Evolutionary conservation across 30 jellyfish, hydroid and myxozoan genomes (phyloP), one percentile per base, ranked within the genome.

Genomic region (Nemopilema nomurai): DNA sequence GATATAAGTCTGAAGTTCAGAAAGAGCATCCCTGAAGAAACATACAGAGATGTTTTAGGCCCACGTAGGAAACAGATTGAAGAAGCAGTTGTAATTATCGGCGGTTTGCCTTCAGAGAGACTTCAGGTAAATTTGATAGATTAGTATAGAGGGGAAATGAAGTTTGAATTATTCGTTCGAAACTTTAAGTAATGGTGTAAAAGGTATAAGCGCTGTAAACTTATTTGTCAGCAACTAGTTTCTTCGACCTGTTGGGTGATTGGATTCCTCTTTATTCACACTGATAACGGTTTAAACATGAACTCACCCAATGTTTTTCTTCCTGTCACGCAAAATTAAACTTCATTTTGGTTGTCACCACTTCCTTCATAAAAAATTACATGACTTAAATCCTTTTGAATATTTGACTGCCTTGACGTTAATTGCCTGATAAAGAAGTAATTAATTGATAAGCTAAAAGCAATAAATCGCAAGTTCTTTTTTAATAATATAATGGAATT

Each of bases 1-100:
- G 96, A 87, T 67, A 84, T 41, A 19, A 27, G 49, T 67, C 26
- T 87, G 53, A 77, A 87, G 24, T 76, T 62, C 66, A 77, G 90
- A 22, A 87, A 77, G 53, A 87, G 91, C 57, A 28, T 83, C 67
- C 69, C 82, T 21, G 41, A 77, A 22, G 74, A 13, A 3, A 65
- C 18, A 49, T 62, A 77, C 62, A 26, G 28, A 63, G 84, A 82
- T 50, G 18, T 24, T 19, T 28, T 83, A 83, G 91, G 91, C 91
- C 91, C 79, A 20, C 69, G 50, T 19, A 67, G 52, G 19, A 19
- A 49, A 28, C 29, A 27, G 29, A 21, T 28, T 77, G 49, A 77
- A 16, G 29, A 25, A 64, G 70, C 69, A 29, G 81, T 80, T 16
- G 89, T 28, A 26, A 80, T 64, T 62, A 29, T 19, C 30, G 73